Conservation (phyloP, 23 tunicate genomes). For the Styela clava region DNA sequence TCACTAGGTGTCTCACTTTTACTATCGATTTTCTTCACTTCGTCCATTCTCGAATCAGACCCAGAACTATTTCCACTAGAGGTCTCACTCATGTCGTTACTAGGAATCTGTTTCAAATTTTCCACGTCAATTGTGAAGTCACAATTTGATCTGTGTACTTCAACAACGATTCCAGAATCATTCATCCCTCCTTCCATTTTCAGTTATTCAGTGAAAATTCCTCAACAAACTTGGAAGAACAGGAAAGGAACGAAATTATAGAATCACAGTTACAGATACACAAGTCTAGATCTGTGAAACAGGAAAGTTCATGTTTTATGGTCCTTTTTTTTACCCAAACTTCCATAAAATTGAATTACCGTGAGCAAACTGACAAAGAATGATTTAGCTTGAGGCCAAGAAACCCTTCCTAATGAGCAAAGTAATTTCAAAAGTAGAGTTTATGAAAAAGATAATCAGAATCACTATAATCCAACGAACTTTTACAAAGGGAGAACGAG, state of each 20-base stretch:
- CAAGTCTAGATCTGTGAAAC: too few species aligned
- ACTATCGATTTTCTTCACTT: background rate
- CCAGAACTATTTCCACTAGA: background rate
- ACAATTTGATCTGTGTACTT: background rate
- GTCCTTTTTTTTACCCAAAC: too few species aligned
- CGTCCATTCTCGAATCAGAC: background rate
- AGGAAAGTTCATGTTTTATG: too few species aligned
- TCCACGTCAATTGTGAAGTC: constrained; percentile 5
- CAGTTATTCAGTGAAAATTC: background rate
- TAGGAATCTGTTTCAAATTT: background rate
- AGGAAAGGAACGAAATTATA: background rate
- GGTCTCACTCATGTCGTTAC: background rate
- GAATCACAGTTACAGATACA: too few species aligned
- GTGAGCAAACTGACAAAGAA: too few species aligned
- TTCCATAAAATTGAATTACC: too few species aligned
- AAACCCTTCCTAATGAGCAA: too few species aligned
- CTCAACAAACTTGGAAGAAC: background rate
- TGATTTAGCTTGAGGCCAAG: too few species aligned
- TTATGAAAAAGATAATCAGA: too few species aligned
- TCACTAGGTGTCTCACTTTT: background rate
- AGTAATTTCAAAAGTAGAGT: too few species aligned
- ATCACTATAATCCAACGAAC: too few species aligned
- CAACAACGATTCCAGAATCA: constrained; percentile 9
- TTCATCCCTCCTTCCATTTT: background rate
- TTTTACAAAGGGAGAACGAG: too few species aligned